phyloP scores from a whole-genome alignment of 1,140 invertebrate species.

The Eurytemora carolleeae region DNA sequence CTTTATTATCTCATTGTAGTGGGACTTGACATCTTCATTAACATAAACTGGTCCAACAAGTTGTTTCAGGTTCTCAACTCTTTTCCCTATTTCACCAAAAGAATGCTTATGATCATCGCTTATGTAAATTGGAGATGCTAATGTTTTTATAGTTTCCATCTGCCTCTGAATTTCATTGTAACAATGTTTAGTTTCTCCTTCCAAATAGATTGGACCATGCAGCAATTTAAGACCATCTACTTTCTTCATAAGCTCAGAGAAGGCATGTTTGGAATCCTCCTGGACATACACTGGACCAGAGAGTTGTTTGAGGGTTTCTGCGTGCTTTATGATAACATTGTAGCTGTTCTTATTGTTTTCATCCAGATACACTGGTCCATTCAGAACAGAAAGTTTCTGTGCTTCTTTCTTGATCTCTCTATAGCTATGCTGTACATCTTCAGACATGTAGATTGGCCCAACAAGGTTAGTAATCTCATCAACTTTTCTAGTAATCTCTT shows the following conservation, averaged over 20 bases:
- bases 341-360: conserved; percentile 4
- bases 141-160: not conserved
- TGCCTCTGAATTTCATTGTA: conserved; percentile 1
- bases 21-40: not conserved
- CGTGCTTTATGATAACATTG: not conserved
- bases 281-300: conserved; percentile 10
- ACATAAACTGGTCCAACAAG: not conserved
- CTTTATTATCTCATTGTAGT: not conserved
- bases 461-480: not conserved
- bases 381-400: not conserved
- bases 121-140: not conserved
- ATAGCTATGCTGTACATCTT: not conserved
- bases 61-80: not conserved
- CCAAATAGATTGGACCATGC: conserved; percentile 9
- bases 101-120: not conserved
- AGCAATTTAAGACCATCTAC: not conserved
- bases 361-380: conserved; percentile 9
- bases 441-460: not conserved
- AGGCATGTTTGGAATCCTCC: conserved; percentile 8
- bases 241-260: conserved; percentile 9
- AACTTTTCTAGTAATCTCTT: conserved; percentile 5
- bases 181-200: conserved; percentile 1
- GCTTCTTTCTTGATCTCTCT: not conserved
- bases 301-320: conserved; percentile 1
- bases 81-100: not conserved